Percentiles rank a stretch among this genome's conserved stretches.
phyloP scores from a whole-genome alignment of 2,113 vertebrate genomes.

The Larimichthys polyactis region DNA sequence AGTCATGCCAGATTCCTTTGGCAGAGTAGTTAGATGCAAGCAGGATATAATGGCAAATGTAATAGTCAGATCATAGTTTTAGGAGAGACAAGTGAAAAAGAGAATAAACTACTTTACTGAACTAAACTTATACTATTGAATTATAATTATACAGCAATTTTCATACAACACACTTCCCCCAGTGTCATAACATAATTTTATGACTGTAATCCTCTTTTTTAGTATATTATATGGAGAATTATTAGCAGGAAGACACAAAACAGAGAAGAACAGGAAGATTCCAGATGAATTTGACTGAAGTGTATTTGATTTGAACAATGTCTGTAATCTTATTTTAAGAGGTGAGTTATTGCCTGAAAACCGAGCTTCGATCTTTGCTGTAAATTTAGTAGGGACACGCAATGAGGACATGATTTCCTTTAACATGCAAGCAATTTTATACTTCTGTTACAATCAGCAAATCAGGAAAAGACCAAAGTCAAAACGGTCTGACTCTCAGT shows the following conservation, averaged over 20 bases:
- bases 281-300: neutral
- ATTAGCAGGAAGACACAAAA: neutral
- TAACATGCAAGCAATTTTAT: neutral
- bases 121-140: neutral
- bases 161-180: neutral
- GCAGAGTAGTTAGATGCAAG: constrained; percentile 37
- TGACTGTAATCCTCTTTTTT: neutral
- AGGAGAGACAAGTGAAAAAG: neutral
- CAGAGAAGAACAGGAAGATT: neutral
- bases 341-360: neutral
- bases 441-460: neutral
- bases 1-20: constrained; percentile 60
- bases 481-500: too few species aligned
- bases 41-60: neutral
- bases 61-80: neutral
- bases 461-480: neutral
- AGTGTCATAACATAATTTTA: neutral
- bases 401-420: neutral
- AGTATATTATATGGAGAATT: neutral
- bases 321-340: neutral
- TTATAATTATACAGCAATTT: neutral
- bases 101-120: neutral
- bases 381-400: neutral
- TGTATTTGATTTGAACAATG: constrained; percentile 2
- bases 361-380: neutral